These are phyloP conservation scores for Pseudomyrmex concolor DNA, from an alignment of 1,140 invertebrate species.

Conservation along the genomic window DNA sequence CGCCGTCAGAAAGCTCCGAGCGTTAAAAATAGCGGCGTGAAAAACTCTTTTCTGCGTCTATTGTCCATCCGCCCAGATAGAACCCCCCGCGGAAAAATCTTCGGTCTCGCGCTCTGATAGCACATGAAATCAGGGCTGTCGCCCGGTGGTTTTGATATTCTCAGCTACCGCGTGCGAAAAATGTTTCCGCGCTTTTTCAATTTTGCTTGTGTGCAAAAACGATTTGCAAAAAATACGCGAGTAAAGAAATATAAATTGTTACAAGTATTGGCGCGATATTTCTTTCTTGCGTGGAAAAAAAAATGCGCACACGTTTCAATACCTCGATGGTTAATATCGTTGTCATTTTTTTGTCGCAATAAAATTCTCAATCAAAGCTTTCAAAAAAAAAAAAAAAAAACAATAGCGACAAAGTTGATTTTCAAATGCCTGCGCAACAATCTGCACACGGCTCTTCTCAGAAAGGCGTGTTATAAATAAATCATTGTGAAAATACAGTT, in stretches of 20 bases:
- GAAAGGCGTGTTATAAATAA: slow-evolving; percentile 12
- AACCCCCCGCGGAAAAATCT: slow-evolving; percentile 60
- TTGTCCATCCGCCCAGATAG: slow-evolving; percentile 65
- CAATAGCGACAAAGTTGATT: not conserved
- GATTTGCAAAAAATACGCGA: not conserved
- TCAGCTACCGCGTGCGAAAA: not conserved
- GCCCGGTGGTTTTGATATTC: slow-evolving; percentile 18
- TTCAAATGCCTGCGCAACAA: not conserved
- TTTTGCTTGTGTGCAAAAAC: not conserved
- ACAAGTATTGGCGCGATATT: not conserved
- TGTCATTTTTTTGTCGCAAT: too few relatives aligned
- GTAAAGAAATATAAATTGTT: slow-evolving; percentile 4
- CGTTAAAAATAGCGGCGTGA: slow-evolving; percentile 70
- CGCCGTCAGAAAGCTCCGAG: slow-evolving; percentile 31
- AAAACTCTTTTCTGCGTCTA: slow-evolving; percentile 70
- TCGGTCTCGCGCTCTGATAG: slow-evolving; percentile 43
- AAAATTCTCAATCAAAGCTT: too few relatives aligned
- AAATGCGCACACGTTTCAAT: too few relatives aligned
- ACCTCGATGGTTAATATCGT: too few relatives aligned
- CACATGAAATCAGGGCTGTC: slow-evolving; percentile 5
- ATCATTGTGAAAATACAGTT: slow-evolving; percentile 8
- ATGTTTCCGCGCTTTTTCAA: slow-evolving; percentile 9
- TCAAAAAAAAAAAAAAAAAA: too few relatives aligned
- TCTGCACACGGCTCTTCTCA: not conserved
- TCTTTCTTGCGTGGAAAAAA: too few relatives aligned